Conservation (phyloP, 2,888 invertebrate species). For the Nysson spinosus region DNA sequence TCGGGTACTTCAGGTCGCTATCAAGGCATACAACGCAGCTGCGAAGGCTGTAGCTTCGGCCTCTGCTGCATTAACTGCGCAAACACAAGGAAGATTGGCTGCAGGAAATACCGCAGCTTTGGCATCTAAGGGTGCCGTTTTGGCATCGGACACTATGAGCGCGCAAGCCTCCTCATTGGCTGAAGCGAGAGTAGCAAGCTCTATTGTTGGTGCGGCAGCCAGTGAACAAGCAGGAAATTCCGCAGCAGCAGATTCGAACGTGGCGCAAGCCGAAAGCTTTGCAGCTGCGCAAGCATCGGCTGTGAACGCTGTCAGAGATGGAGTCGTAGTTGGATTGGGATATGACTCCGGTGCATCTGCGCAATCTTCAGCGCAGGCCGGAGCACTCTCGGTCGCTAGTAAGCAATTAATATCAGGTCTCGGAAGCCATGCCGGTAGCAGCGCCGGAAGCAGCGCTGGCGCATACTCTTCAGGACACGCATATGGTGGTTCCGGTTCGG, state of each 20-base stretch:
- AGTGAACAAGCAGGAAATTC: neutral
- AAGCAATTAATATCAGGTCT: neutral
- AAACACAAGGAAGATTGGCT: neutral
- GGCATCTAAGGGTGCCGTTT: no score
- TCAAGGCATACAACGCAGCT: neutral
- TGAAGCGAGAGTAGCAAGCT: no score
- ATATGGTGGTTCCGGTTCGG: neutral
- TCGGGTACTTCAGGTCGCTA: neutral
- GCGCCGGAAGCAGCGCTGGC: no score
- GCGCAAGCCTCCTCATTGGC: no score
- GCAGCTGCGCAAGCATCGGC: slow-evolving; percentile 19
- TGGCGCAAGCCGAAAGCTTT: slow-evolving; percentile 9
- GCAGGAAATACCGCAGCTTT: slow-evolving; percentile 2
- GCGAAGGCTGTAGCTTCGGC: neutral
- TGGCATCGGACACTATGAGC: no score
- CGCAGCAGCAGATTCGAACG: neutral
- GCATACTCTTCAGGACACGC: neutral
- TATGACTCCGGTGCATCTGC: slow-evolving; percentile 6
- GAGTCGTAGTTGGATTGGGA: slow-evolving; percentile 23
- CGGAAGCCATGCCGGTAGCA: no score
- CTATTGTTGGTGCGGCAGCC: no score
- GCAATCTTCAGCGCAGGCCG: slow-evolving; percentile 13
- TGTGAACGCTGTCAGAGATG: slow-evolving; percentile 21
- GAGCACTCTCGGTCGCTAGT: slow-evolving; percentile 9
- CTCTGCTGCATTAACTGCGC: neutral